phyloP scores from a whole-genome alignment of 92 coral and sea anemone genomes.

The Parazoanthus atlanticus region DNA sequence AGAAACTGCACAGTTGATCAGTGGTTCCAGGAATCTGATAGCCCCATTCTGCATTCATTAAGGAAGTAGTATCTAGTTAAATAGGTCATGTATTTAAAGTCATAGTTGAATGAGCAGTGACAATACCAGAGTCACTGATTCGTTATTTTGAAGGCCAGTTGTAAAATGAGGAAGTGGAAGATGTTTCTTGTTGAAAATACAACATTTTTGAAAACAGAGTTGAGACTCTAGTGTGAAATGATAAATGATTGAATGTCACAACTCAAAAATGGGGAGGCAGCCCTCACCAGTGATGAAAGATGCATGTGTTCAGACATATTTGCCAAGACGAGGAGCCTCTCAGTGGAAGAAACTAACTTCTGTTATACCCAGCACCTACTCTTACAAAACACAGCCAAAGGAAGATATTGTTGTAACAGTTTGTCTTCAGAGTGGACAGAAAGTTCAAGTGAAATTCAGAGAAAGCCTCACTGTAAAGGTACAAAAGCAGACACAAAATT shows the following conservation, averaged over 20 bases:
- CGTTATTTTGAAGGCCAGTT: not conserved
- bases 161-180: conserved; percentile 34
- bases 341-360: conserved; percentile 30
- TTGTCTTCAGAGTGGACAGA: conserved; percentile 51
- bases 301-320: conserved; percentile 44
- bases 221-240: conserved; percentile 12
- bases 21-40: conserved; percentile 2
- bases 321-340: conserved; percentile 19
- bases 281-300: conserved; percentile 40
- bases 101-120: not conserved
- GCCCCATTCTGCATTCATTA: not conserved
- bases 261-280: conserved; percentile 29
- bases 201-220: not conserved
- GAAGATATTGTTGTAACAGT: conserved; percentile 43
- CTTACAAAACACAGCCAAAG: not conserved
- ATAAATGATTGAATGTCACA: conserved; percentile 12
- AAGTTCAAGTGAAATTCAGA: conserved; percentile 29
- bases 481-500: not conserved
- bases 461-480: conserved; percentile 56
- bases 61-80: not conserved
- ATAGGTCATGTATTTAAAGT: not conserved
- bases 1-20: not conserved
- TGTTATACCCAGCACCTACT: conserved; percentile 21
- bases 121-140: not conserved
- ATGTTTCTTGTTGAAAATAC: not conserved